Evolutionary conservation across 2,797 vertebrate genomes (phyloP).

Genomic region (Thaleichthys pacificus): DNA sequence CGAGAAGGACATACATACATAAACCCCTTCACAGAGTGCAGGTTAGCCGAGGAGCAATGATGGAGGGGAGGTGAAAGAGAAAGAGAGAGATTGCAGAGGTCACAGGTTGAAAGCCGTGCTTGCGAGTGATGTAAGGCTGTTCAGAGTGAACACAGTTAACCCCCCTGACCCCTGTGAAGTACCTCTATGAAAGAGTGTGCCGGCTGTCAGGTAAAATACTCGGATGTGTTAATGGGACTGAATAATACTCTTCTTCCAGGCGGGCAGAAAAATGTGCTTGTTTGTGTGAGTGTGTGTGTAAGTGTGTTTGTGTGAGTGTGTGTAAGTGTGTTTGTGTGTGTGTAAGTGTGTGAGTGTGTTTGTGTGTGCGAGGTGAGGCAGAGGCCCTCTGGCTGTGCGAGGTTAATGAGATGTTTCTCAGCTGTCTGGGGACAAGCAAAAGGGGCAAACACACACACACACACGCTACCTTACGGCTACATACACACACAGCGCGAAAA

Average conservation of each 20-base stretch:
- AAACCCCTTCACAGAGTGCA: too few relatives aligned
- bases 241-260: too few relatives aligned
- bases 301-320: slow-evolving; percentile 3
- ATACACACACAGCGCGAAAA: slow-evolving; percentile 9
- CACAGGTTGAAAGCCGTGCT: neutral
- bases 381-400: slow-evolving; percentile 29
- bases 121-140: neutral
- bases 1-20: neutral
- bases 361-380: neutral
- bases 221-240: too few relatives aligned
- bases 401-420: slow-evolving; percentile 43
- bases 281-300: neutral
- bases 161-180: neutral
- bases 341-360: neutral
- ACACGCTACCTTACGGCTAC: neutral
- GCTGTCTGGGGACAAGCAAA: slow-evolving; percentile 13
- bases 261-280: too few relatives aligned
- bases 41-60: neutral
- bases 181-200: neutral
- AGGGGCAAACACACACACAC: slow-evolving; percentile 27
- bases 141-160: neutral
- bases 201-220: too few relatives aligned
- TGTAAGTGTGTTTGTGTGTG: neutral
- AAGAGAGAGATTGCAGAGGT: neutral
- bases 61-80: neutral